Base-by-base conservation (phyloP, 2,113 vertebrate genomes). In the Triplophysa tibetana region DNA sequence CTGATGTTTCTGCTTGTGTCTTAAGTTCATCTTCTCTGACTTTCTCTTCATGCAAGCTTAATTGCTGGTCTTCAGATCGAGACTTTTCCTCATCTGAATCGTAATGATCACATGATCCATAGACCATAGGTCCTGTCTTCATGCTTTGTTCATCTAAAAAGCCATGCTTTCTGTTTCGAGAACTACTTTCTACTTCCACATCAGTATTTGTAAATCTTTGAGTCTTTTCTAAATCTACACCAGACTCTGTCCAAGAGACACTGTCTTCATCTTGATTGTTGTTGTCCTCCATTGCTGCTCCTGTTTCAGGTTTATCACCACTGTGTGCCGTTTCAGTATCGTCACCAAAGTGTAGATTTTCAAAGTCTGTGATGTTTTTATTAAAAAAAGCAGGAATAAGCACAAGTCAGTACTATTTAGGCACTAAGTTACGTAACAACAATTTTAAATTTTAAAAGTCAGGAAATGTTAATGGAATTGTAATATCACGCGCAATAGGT, bases 351-450 rank as follows among this genome's bases (percentile, higher is more conserved):
- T 82, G 43, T 4, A 89, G 67, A 77, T 74, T 81, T 61, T 90
- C 89, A 88, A 92, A 91, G 62, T 90, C 88, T 82, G 89, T 70
- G 29, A 91, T 82, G 61, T 89, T 17, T 88, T 29, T 65, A 33
- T 6, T 86, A 80, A 52, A 16, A 80, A 24, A 54, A 50, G 1
- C 21, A 54, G n/a, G 8, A 74, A 54, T n/a, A 21, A 7, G 17
- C 54, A 58, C 54, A 52, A 52, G 43, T 45, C 8, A 45, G 43
- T 45, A 45, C 43, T n/a, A 9, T 8, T 56, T n/a, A 14, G 13
- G 29, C 4, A 45, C n/a, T 23, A 1, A 23, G 10, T 54, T 12
- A 54, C 21, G 8, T 29, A 5, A 10, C 1, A 12, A 24, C 8
- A 26, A 69, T 16, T n/a, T n/a, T n/a, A n/a, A n/a, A 38, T 4